Evolutionary conservation across 2,888 invertebrate species (phyloP).

Genomic region (Volucella bombylans): DNA sequence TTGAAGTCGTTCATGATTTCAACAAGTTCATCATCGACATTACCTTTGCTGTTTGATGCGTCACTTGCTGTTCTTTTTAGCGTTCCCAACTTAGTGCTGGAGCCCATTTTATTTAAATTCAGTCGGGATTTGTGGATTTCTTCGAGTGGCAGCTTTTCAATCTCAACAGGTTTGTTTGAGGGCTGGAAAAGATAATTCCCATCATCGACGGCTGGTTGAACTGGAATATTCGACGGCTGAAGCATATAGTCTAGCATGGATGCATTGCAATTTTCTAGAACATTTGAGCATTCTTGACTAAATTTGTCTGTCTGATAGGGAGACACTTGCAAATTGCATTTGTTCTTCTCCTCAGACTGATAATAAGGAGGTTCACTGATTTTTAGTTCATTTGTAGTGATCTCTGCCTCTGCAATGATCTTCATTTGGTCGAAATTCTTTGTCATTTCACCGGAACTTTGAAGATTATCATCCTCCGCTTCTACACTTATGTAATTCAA

Average conservation of each 20-base stretch:
- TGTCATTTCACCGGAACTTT: constrained; percentile 78
- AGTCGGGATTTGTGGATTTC: constrained; percentile 73
- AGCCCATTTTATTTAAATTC: constrained; percentile 76
- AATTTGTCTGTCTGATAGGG: constrained; percentile 80
- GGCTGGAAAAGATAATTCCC: constrained; percentile 82
- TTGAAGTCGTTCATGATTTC: constrained; percentile 95
- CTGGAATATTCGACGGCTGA: constrained; percentile 86
- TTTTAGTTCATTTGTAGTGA: constrained; percentile 80
- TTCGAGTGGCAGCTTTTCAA: constrained; percentile 72
- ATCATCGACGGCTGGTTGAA: constrained; percentile 81
- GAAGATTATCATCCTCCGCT: constrained; percentile 80
- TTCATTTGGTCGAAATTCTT: constrained; percentile 80
- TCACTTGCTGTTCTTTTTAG: constrained; percentile 81
- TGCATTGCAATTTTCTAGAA: constrained; percentile 79
- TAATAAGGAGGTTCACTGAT: constrained; percentile 82
- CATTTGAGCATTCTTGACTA: constrained; percentile 82
- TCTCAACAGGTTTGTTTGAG: constrained; percentile 81
- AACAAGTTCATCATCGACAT: constrained; percentile 88
- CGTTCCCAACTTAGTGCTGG: constrained; percentile 78
- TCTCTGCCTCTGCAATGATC: constrained; percentile 78
- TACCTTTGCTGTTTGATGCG: constrained; percentile 79
- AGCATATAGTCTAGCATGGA: constrained; percentile 84
- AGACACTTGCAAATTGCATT: constrained; percentile 76
- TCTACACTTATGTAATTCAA: constrained; percentile 82
- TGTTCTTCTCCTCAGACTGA: constrained; percentile 81